Base-by-base conservation (phyloP, 2,888 invertebrate genomes). In the Leptopilina myrica region DNA sequence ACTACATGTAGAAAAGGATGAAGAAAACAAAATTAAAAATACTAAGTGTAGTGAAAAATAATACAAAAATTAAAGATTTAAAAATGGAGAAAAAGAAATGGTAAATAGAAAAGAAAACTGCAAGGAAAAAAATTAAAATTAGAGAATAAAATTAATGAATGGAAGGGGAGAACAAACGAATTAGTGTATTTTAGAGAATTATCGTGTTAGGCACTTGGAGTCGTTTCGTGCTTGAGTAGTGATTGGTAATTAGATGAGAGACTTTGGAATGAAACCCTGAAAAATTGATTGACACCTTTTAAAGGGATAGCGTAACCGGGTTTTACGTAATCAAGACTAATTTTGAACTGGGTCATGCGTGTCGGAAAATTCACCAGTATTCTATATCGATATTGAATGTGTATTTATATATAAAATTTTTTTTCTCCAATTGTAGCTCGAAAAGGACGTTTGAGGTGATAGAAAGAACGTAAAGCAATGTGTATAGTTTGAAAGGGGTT, bases 201-300 rank as follows among this genome's bases (percentile, higher is more conserved):
- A 53, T 20, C 15, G 12, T 53, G 33, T 69, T 12, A 43, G n/a
- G 59, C 49, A 49, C 20, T 67, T 20, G 20, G 43, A 20, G n/a
- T 53, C 20, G 20, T 46, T 20, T 49, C 20, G 14, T 20, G 53
- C 69, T 69, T 26, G 53, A 69, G 49, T 53, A 53, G 53, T 53
- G 49, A 66, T 64, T 64, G 76, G 49, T 83, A 88, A 89, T 84
- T 79, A 85, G 83, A 86, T 82, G 82, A 85, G 81, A 86, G 81
- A 86, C 84, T 84, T 86, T 86, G 78, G 80, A 86, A 83, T 81
- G 88, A 88, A 90, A 88, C 87, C 89, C 80, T 85, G 82, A 82
- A 49, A 43, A 76, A 78, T 83, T 84, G 85, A 87, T 87, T 85
- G 87, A 82, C 86, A 86, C 84, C 84, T 87, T 88, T 88, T 85